These are phyloP conservation scores for Lithophane semibrunnea DNA, from an alignment of 2,888 invertebrate genomes.

Conservation along the genomic window DNA sequence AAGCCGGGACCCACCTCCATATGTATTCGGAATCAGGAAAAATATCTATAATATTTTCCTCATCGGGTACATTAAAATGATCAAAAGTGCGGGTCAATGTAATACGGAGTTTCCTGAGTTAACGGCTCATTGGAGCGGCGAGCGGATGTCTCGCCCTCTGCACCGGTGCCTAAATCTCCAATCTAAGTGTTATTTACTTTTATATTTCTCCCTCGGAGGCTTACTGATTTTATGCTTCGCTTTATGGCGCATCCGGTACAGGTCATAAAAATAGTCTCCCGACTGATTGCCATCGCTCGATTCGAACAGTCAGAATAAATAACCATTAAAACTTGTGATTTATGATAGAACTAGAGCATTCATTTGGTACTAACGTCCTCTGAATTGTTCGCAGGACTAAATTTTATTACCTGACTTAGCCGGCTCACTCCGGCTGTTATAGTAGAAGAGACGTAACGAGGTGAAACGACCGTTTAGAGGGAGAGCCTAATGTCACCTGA, in stretches of 20 bases:
- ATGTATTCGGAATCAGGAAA: slow-evolving; percentile 55
- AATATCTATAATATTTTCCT: slow-evolving; percentile 66
- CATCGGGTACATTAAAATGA: slow-evolving; percentile 68
- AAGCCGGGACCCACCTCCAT: slow-evolving; percentile 36
- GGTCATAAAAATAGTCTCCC: slow-evolving; percentile 87
- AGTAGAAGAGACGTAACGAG: slow-evolving; percentile 50
- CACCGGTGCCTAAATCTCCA: slow-evolving; percentile 81
- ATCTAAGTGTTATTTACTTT: slow-evolving; percentile 88
- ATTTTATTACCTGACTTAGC: slow-evolving; percentile 63
- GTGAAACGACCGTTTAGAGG: slow-evolving; percentile 52
- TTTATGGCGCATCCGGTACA: slow-evolving; percentile 88
- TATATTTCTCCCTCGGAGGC: slow-evolving; percentile 85
- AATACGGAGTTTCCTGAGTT: slow-evolving; percentile 71
- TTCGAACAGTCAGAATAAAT: slow-evolving; percentile 82
- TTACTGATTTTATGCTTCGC: slow-evolving; percentile 87
- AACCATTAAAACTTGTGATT: slow-evolving; percentile 85
- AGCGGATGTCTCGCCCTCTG: slow-evolving; percentile 71
- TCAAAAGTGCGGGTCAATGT: slow-evolving; percentile 75
- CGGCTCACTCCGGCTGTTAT: slow-evolving; percentile 40
- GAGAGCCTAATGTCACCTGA: slow-evolving; percentile 29
- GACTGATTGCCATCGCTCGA: slow-evolving; percentile 86
- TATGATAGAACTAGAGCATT: slow-evolving; percentile 76
- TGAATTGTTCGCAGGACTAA: slow-evolving; percentile 65
- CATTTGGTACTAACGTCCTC: slow-evolving; percentile 67
- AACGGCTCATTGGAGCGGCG: slow-evolving; percentile 76